phyloP scores from a whole-genome alignment of 2,113 vertebrate species.

The Tilapia sparmanii region DNA sequence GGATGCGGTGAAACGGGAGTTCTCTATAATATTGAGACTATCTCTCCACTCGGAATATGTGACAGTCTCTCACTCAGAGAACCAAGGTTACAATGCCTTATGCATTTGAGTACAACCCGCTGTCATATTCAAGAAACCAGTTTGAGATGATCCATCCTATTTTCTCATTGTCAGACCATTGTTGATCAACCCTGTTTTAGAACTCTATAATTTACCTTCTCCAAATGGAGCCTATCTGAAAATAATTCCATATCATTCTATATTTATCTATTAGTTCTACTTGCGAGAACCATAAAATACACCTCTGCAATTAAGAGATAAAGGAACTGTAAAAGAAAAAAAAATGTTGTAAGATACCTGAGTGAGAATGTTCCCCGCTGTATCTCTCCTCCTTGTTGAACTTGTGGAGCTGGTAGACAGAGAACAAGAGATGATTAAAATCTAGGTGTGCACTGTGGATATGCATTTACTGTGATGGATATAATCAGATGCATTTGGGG shows the following conservation, averaged over 20 bases:
- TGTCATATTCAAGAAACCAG: not conserved
- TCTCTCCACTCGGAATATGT: not conserved
- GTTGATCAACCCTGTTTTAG: not conserved
- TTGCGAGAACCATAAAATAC: not conserved
- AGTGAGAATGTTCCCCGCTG: conserved; percentile 78
- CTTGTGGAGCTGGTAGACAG: conserved; percentile 75
- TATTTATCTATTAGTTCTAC: not conserved
- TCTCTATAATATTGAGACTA: not conserved
- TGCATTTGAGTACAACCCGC: not conserved
- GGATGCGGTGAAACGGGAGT: not conserved
- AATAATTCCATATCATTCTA: not conserved
- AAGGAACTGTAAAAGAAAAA: not conserved
- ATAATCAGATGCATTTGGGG: not conserved
- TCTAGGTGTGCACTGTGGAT: not conserved
- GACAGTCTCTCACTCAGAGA: not conserved
- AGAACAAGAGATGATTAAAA: not conserved
- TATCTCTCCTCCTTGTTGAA: conserved; percentile 75
- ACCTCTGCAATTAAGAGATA: not conserved
- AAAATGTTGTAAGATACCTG: conserved; percentile 71
- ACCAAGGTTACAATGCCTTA: not conserved
- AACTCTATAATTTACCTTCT: not conserved
- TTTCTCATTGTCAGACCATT: not conserved
- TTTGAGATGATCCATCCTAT: not conserved
- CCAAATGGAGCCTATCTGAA: not conserved
- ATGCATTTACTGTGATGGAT: not conserved